A percentile compares a stretch with the other conserved stretches of the same genome.
These are phyloP conservation scores for Deilephila porcellus DNA, from an alignment of 2,888 invertebrate genomes.

Conservation along the genomic window DNA sequence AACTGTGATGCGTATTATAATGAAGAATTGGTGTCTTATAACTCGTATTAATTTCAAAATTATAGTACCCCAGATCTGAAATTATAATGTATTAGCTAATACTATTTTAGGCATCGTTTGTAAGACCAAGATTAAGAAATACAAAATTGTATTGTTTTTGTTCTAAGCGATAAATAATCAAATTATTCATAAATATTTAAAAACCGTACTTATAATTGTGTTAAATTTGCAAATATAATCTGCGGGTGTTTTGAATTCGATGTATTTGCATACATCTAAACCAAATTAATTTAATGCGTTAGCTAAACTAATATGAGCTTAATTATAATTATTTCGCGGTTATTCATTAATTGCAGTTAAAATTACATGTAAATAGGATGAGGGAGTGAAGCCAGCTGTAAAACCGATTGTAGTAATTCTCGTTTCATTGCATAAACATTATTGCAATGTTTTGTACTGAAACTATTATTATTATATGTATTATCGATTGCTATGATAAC, in stretches of 20 bases:
- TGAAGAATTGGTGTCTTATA: too few relatives aligned
- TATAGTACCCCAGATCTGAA: too few relatives aligned
- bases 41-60: too few relatives aligned
- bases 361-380: not conserved
- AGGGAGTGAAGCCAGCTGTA: not conserved
- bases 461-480: too few relatives aligned
- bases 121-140: too few relatives aligned
- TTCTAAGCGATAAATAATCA: too few relatives aligned
- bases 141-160: too few relatives aligned
- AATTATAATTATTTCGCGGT: slow-evolving; percentile 1
- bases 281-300: not conserved
- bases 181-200: not conserved
- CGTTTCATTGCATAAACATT: slow-evolving; percentile 23
- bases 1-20: too few relatives aligned
- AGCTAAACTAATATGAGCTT: not conserved
- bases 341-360: not conserved
- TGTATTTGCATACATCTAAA: not conserved
- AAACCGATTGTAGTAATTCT: not conserved
- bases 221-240: not conserved
- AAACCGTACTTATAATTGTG: not conserved
- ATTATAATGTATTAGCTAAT: too few relatives aligned
- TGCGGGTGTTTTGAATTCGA: not conserved
- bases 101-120: too few relatives aligned
- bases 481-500: too few relatives aligned
- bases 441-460: too few relatives aligned